Evolutionary conservation across 2,888 invertebrate genomes (phyloP), one percentile per base, ranked within the genome.

Genomic region (Carpatolechia fugitivella): DNA sequence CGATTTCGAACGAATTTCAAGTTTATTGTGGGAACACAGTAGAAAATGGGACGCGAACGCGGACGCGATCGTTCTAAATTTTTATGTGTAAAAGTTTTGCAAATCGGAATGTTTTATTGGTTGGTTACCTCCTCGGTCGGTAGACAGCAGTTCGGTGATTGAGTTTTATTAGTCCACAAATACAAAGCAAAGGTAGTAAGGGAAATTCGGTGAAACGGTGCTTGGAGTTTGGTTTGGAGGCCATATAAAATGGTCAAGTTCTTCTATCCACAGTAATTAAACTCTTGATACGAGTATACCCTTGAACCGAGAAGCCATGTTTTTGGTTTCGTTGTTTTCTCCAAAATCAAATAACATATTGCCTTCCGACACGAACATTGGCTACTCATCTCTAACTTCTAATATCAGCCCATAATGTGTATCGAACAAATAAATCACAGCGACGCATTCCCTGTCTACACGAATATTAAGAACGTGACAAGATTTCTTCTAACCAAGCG

Each of bases 381-480:
- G 8, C 14, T 13, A 0, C 29, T 48, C 55, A 46, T 5, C 4
- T 44, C 29, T 14, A 58, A 55, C 59, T 58, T 60, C 59, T 61
- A 62, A 67, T 66, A 69, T 70, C 59, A 59, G 24, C 60, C 61
- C 58, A 66, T 63, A 64, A 53, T 54, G 57, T 49, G 53, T 59
- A 67, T 63, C 60, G 59, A 60, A 64, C 63, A 68, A 68, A 83
- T 84, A 84, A 81, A 85, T 83, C 83, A 76, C 80, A 76, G 68
- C 65, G 63, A 55, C 61, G 61, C 58, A 59, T 60, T 59, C 69
- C 62, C 62, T 64, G 63, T 70, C 67, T 68, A 67, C 66, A 69
- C 67, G 64, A 72, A 73, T 83, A 81, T 82, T 80, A 76, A 73
- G 70, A 72, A 85, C 82, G 85, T 84, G 84, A 81, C 63, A 64